Conservation (phyloP, 1,140 invertebrate species). For the Lutraria rhynchaena region DNA sequence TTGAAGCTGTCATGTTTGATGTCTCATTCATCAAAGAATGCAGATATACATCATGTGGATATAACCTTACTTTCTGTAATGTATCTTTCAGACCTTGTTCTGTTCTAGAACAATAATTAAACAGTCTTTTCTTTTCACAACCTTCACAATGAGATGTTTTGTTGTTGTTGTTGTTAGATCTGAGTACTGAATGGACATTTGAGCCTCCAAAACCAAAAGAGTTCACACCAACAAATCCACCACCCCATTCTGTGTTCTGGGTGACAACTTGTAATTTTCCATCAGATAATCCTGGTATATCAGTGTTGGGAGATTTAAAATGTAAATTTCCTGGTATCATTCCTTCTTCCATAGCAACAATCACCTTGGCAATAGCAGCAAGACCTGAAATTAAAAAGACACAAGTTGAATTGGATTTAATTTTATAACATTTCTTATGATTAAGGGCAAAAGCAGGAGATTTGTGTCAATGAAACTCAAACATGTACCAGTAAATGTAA, state of each 20-base stretch:
- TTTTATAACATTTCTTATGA: too few species aligned
- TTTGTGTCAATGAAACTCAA: too few species aligned
- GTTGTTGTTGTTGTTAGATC: constrained; percentile 82
- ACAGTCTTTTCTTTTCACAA: constrained; percentile 85
- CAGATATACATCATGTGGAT: constrained; percentile 88
- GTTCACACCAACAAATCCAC: constrained; percentile 93
- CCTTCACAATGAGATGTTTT: constrained; percentile 12
- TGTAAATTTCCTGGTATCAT: constrained; percentile 96
- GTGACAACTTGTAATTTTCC: constrained; percentile 94
- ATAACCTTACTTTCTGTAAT: constrained; percentile 85
- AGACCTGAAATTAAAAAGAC: constrained; percentile 87
- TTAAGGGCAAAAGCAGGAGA: too few species aligned
- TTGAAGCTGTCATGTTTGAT: constrained; percentile 86
- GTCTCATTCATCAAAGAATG: constrained; percentile 90
- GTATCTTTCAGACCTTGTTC: constrained; percentile 89
- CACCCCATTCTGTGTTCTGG: constrained; percentile 90
- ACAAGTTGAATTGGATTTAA: too few species aligned
- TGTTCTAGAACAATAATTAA: constrained; percentile 92
- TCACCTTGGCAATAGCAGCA: constrained; percentile 93
- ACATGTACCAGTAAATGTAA: too few species aligned
- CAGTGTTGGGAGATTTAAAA: constrained; percentile 91
- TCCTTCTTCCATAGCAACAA: constrained; percentile 94
- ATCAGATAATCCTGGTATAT: constrained; percentile 93
- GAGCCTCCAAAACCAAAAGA: constrained; percentile 99
- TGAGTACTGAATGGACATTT: constrained; percentile 95